phyloP scores from a whole-genome alignment of 2,888 invertebrate species.

The Microplitis deprimator region DNA sequence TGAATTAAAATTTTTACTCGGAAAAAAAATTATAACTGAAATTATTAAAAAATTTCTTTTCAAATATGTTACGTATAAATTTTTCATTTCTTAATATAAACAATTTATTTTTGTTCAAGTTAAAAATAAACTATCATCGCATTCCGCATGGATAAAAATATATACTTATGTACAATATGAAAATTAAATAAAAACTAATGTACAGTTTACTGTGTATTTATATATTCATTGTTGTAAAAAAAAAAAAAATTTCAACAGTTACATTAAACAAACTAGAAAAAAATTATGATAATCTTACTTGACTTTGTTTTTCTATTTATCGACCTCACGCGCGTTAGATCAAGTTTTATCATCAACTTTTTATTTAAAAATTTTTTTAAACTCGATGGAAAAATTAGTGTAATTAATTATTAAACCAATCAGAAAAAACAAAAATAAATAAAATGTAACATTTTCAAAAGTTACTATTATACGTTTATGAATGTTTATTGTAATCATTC shows the following conservation, averaged over 20 bases:
- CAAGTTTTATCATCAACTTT: not conserved
- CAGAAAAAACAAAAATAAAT: too few species aligned
- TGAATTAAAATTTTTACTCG: too few species aligned
- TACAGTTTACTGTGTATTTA: not conserved
- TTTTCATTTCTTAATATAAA: not conserved
- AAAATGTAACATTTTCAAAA: too few species aligned
- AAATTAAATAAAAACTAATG: not conserved
- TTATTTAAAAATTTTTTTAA: not conserved
- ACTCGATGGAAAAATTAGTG: not conserved
- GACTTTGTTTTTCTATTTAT: slow-evolving; percentile 2
- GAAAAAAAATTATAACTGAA: too few species aligned
- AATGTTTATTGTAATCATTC: too few species aligned
- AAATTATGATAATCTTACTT: not conserved
- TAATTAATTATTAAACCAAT: not conserved
- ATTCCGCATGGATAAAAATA: not conserved
- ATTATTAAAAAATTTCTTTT: too few species aligned
- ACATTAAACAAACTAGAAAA: not conserved
- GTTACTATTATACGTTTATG: too few species aligned
- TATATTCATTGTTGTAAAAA: not conserved
- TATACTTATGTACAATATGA: too few species aligned
- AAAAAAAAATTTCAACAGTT: not conserved
- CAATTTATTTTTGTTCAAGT: not conserved
- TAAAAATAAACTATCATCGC: not conserved
- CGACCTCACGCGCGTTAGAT: slow-evolving; percentile 5
- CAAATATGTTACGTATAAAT: not conserved